phyloP scores from a whole-genome alignment of 2,113 vertebrate species.

The Tylochromis polylepis region DNA sequence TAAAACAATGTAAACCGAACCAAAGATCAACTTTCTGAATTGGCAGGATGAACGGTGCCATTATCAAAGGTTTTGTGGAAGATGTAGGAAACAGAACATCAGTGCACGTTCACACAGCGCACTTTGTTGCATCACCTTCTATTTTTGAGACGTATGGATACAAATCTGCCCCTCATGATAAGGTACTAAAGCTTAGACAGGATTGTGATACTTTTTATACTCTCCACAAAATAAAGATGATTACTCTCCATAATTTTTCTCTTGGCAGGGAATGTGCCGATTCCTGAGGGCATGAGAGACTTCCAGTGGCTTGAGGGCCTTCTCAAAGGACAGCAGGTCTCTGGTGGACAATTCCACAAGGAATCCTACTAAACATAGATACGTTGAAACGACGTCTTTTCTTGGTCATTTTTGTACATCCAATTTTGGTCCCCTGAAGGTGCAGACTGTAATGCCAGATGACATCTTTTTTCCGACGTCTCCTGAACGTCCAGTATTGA shows the following conservation, averaged over 20 bases:
- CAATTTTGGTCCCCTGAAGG: no score
- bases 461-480: no score
- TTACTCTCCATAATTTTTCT: not conserved
- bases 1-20: not conserved
- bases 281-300: slow-evolving; percentile 69
- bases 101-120: slow-evolving; percentile 86
- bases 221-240: not conserved
- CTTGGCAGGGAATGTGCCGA: slow-evolving; percentile 65
- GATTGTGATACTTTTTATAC: not conserved
- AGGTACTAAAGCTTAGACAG: slow-evolving; percentile 62
- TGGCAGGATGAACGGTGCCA: slow-evolving; percentile 81
- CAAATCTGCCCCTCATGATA: slow-evolving; percentile 62
- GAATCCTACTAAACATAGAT: no score
- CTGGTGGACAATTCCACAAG: not conserved
- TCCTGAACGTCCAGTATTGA: no score
- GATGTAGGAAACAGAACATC: slow-evolving; percentile 86
- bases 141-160: slow-evolving; percentile 60
- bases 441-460: no score
- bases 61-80: slow-evolving; percentile 78
- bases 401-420: no score
- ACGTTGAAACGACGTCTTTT: no score
- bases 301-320: slow-evolving; percentile 65
- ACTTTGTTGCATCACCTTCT: slow-evolving; percentile 63
- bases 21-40: not conserved
- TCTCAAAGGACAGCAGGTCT: slow-evolving; percentile 14